Evolutionary conservation across 2,888 invertebrate species (phyloP).

Genomic region (Aelia acuminata): DNA sequence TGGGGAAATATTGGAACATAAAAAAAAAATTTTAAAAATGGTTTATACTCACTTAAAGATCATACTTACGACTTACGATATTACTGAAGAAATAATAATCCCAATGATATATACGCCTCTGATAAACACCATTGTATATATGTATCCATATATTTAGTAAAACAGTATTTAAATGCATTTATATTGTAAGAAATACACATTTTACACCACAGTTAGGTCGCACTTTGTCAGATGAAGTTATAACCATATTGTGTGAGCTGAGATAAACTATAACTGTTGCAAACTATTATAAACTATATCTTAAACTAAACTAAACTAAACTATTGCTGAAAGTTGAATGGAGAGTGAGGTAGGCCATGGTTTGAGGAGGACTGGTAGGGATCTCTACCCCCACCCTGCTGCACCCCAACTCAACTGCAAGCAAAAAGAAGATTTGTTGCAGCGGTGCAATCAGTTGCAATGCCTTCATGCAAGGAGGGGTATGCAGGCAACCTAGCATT

Average conservation of each 20-base stretch:
- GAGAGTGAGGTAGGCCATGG: slow-evolving; percentile 44
- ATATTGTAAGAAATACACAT: background rate
- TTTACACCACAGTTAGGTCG: background rate
- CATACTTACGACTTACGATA: background rate
- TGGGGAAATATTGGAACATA: too few species aligned
- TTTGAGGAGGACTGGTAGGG: background rate
- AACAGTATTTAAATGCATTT: too few species aligned
- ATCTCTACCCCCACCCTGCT: slow-evolving; percentile 15
- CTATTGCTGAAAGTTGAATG: background rate
- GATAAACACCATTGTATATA: background rate
- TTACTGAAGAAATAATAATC: background rate
- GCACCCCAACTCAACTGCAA: slow-evolving; percentile 20
- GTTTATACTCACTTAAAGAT: background rate
- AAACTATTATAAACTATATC: background rate
- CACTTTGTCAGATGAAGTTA: background rate
- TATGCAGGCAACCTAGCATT: background rate
- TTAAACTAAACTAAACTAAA: background rate
- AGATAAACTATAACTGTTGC: background rate
- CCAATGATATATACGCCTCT: background rate
- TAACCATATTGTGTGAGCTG: background rate
- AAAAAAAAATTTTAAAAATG: too few species aligned
- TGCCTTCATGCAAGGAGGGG: background rate
- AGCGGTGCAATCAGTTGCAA: slow-evolving; percentile 36
- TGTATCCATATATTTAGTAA: too few species aligned
- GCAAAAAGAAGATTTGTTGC: slow-evolving; percentile 46